Evolutionary conservation across 2,888 invertebrate genomes (phyloP).

Genomic region (Drosophila putrida): DNA sequence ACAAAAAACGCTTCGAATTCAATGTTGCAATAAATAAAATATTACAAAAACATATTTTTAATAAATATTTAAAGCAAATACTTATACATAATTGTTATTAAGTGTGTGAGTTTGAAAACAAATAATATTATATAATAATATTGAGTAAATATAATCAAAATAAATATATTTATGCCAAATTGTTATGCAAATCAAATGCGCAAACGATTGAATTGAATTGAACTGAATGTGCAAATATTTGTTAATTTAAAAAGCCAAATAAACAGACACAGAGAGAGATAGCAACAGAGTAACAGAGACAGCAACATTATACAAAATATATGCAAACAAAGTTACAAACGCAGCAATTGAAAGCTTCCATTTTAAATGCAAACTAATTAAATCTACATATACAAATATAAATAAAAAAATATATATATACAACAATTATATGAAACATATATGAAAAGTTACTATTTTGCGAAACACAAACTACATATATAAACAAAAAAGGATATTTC

Average conservation of each 20-base stretch:
- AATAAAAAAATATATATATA: constrained; percentile 55
- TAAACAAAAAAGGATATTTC: constrained; percentile 27
- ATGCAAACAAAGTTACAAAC: constrained; percentile 76
- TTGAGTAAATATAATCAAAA: constrained; percentile 21
- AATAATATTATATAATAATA: constrained; percentile 16
- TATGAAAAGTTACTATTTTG: constrained; percentile 74
- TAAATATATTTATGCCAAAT: constrained; percentile 41
- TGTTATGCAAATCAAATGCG: constrained; percentile 37
- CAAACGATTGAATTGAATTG: constrained; percentile 31
- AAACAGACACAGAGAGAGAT: constrained; percentile 14
- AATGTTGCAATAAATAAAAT: constrained; percentile 51
- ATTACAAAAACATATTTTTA: constrained; percentile 48
- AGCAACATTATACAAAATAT: constrained; percentile 45
- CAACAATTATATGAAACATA: constrained; percentile 50
- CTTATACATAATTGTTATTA: constrained; percentile 37
- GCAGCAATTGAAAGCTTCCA: constrained; percentile 81
- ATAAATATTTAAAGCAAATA: constrained; percentile 32
- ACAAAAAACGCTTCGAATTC: constrained; percentile 46
- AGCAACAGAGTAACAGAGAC: constrained; percentile 6
- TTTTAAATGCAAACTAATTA: constrained; percentile 63
- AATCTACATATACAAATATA: constrained; percentile 42
- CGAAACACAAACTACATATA: constrained; percentile 30
- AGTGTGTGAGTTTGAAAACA: constrained; percentile 33
- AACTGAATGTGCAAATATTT: constrained; percentile 56
- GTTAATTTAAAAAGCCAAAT: constrained; percentile 46